Percentiles rank a stretch among this genome's conserved stretches.
phyloP scores from a whole-genome alignment of 1,140 invertebrate genomes.

The Aradophagus sp. region DNA sequence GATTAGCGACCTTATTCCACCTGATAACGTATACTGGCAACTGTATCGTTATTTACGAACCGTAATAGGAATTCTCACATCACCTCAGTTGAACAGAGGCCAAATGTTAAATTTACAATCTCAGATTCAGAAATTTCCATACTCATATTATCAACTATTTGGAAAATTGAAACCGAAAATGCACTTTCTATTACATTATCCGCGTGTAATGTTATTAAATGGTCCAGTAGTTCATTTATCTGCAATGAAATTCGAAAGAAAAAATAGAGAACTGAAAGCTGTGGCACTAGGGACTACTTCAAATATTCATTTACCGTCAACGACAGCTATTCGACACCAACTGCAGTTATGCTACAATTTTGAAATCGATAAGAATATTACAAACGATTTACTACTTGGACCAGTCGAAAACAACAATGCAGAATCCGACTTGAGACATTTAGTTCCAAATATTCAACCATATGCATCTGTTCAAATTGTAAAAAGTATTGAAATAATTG shows the following conservation, averaged over 20 bases:
- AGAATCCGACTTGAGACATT: not conserved
- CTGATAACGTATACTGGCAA: conserved; percentile 7
- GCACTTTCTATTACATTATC: not conserved
- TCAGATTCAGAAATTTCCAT: not conserved
- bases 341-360: not conserved
- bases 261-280: not conserved
- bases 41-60: conserved; percentile 10
- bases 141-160: not conserved
- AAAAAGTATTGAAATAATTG: not conserved
- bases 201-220: not conserved
- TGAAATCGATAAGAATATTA: not conserved
- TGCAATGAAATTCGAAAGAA: not conserved
- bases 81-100: not conserved
- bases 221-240: conserved; percentile 1
- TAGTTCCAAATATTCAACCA: conserved; percentile 2
- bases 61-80: conserved; percentile 7
- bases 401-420: conserved; percentile 8
- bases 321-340: not conserved
- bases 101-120: not conserved
- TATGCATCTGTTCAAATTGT: conserved; percentile 19
- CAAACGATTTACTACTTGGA: conserved; percentile 16
- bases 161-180: not conserved
- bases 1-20: conserved; percentile 11
- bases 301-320: not conserved
- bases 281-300: not conserved